Base-by-base conservation (phyloP, 2,797 vertebrate species). In the Cynodonichthys magdalenae region DNA sequence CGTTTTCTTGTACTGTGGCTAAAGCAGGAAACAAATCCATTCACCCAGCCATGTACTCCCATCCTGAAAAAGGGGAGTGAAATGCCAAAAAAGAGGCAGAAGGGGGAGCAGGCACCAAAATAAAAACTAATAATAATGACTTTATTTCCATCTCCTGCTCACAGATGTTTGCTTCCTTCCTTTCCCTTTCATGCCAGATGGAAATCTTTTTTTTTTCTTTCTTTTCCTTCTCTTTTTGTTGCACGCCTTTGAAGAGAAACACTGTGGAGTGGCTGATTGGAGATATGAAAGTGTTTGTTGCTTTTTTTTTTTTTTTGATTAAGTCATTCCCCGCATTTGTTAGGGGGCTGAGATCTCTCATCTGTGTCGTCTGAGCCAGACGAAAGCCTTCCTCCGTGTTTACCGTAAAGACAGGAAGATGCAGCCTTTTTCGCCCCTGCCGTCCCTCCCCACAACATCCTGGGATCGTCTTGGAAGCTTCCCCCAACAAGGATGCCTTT, bases 21-120 rank as follows among this genome's bases (percentile, higher is more conserved):
- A 72, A 12, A 82, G 88, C 93, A 94, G 93, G 94, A 94, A 95
- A 89, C 85, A 36, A 61, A 87, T 87, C 86, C 91, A 92, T 92
- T 94, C 92, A 91, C 84, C 77, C 67, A 69, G 79, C 83, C 79
- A 91, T 91, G 90, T 93, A 93, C 94, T 94, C 94, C 94, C 93
- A 94, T 94, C 93, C 93, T 94, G 93, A 90, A 84, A 82, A 77
- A 82, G 82, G 82, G 89, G 90, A 92, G 90, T 90, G 59, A 82
- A 82, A 83, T 69, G 71, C 77, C 84, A 73, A 81, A 70, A 69
- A 75, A 69, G 80, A 81, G 80, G 69, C 66, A 75, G 79, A 79
- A 69, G 71, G 69, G 70, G 31, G 48, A 12, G 36, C 29, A 44
- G 74, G 74, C 72, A 80, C 84, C 84, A 87, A 91, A 92, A 91